These are phyloP conservation scores for Cerastis rubricosa DNA, from an alignment of 2,888 invertebrate species.

Conservation along the genomic window DNA sequence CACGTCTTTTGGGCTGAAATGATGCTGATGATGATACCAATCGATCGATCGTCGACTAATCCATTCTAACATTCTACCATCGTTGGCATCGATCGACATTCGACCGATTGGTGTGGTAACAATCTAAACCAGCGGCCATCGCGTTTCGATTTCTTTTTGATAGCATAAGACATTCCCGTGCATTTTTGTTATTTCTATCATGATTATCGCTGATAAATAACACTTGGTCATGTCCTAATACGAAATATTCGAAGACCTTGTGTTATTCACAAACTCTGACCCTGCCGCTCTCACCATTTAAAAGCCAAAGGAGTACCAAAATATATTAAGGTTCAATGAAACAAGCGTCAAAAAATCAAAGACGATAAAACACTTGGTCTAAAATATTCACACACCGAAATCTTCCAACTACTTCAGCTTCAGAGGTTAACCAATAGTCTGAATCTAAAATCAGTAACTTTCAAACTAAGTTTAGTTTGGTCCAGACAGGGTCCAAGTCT, in stretches of 20 bases:
- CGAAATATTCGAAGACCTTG: not conserved
- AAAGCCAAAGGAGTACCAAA: not conserved
- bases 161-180: not conserved
- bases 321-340: not conserved
- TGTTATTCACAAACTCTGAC: not conserved
- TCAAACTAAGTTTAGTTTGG: constrained; percentile 32
- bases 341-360: not conserved
- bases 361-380: not conserved
- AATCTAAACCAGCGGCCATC: not conserved
- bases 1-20: no score
- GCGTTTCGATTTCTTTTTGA: not conserved
- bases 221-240: not conserved
- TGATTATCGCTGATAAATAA: not conserved
- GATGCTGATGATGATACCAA: no score
- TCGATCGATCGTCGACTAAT: no score
- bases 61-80: no score
- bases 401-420: not conserved
- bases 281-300: not conserved
- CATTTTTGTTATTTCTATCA: not conserved
- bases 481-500: constrained; percentile 25
- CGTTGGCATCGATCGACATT: no score
- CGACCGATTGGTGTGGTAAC: no score
- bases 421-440: constrained; percentile 17
- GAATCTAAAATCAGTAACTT: constrained; percentile 35
- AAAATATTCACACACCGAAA: not conserved